These are phyloP conservation scores for Scolopax rusticola DNA, from an alignment of 2,797 vertebrate species.

Conservation along the genomic window DNA sequence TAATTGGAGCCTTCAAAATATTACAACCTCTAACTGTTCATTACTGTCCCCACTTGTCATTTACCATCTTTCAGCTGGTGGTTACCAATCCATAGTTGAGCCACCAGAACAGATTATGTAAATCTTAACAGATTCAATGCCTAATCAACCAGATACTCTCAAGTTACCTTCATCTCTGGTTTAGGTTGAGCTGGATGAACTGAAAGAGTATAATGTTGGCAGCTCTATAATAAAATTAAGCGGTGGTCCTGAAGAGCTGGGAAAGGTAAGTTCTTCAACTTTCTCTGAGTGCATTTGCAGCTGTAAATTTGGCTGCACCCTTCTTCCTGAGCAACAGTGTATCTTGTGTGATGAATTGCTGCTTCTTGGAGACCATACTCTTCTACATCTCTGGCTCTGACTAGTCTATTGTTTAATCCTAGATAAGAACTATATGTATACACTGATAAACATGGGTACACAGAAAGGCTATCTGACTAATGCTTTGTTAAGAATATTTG, in stretches of 20 bases:
- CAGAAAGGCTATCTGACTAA: not conserved
- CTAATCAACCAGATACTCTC: slow-evolving; percentile 24
- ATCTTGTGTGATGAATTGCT: not conserved
- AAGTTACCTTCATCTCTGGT: not conserved
- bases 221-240: not conserved
- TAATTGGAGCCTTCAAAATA: slow-evolving; percentile 63
- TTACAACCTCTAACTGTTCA: slow-evolving; percentile 40
- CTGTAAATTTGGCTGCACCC: not conserved
- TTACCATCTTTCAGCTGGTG: slow-evolving; percentile 50
- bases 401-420: not conserved
- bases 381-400: not conserved
- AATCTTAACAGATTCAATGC: slow-evolving; percentile 28
- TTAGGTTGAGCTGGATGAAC: not conserved
- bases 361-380: not conserved
- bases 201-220: not conserved
- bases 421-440: not conserved
- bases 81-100: slow-evolving; percentile 29
- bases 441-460: not conserved
- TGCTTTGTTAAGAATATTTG: not conserved
- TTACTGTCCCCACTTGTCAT: slow-evolving; percentile 52
- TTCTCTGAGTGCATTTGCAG: not conserved
- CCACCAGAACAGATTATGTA: slow-evolving; percentile 44
- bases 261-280: not conserved
- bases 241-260: not conserved
- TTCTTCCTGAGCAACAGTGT: not conserved